phyloP scores from a whole-genome alignment of 1,140 invertebrate genomes.

The Zelostemma sp. region DNA sequence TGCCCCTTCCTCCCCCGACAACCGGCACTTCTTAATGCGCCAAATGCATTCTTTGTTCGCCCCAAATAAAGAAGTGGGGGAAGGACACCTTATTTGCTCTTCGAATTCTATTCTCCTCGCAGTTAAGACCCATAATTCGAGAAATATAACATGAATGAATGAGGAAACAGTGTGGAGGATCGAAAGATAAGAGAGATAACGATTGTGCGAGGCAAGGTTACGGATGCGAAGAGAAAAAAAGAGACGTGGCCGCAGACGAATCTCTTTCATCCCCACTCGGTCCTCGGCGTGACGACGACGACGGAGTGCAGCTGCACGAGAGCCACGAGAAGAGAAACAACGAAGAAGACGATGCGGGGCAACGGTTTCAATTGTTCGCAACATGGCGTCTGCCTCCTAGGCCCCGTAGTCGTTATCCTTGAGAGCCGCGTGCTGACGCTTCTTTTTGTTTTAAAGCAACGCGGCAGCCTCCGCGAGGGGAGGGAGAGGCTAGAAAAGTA shows the following conservation, averaged over 20 bases:
- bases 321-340: no score
- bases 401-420: constrained; percentile 69
- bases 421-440: constrained; percentile 60
- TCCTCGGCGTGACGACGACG: constrained; percentile 9
- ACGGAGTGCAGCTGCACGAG: constrained; percentile 52
- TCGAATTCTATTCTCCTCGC: not conserved
- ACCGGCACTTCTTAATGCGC: constrained; percentile 29
- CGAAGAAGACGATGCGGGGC: constrained; percentile 49
- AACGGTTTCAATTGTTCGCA: constrained; percentile 68
- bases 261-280: constrained; percentile 13
- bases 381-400: constrained; percentile 59
- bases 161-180: no score
- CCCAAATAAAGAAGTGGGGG: not conserved
- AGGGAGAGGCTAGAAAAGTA: constrained; percentile 47
- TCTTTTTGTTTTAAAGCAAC: constrained; percentile 67
- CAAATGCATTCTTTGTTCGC: constrained; percentile 55
- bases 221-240: constrained; percentile 4
- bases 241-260: not conserved
- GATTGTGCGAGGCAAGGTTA: constrained; percentile 2
- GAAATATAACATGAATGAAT: not conserved
- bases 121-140: no score
- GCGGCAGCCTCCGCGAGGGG: constrained; percentile 44
- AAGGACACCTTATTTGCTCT: not conserved
- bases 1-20: constrained; percentile 10
- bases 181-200: no score